Evolutionary conservation across 2,888 invertebrate species (phyloP), one percentile per base, ranked within the genome.

Genomic region (Morpho achilles): DNA sequence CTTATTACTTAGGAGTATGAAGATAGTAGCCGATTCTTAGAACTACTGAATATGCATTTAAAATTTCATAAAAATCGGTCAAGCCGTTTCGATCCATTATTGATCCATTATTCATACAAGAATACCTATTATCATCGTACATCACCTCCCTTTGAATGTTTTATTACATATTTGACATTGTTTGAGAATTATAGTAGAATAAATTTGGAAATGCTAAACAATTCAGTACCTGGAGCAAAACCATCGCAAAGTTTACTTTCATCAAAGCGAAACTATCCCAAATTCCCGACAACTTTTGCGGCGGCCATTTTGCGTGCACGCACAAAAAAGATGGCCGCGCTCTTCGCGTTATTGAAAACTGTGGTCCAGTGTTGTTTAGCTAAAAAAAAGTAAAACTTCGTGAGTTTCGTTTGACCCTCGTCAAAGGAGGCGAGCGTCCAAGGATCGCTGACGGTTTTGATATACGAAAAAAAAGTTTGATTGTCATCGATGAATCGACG

Each of bases 321-420:
- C 56, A 66, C 62, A 78, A 75, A 75, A 58, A 77, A 75, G 70
- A 73, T 69, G 71, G 68, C 72, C 66, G 71, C 32, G 46, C 39
- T 42, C 46, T 45, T 51, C 43, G 49, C 62, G 65, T 67, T 72
- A 74, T 69, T 71, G 60, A 66, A 66, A 63, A 66, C 59, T 62
- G 66, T 59, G 60, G 64, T 58, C 64, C 56, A 53, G 43, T 62
- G 62, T 60, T 62, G 56, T 63, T 64, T 40, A 39, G 43, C 8
- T 4, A 44, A 16, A 39, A 57, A 57, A 62, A 57, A 59, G 52
- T 48, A 42, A 56, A 59, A 57, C 44, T 55, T 58, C n/a, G 10
- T 23, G 44, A 41, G 32, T 45, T 41, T 22, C n/a, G 42, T 54
- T 51, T 44, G 58, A 59, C 58, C 58, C 58, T 59, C 46, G 47